Evolutionary conservation across 2,888 invertebrate species (phyloP), one percentile per base, ranked within the genome.

Genomic region (Dicroscelio sp.): DNA sequence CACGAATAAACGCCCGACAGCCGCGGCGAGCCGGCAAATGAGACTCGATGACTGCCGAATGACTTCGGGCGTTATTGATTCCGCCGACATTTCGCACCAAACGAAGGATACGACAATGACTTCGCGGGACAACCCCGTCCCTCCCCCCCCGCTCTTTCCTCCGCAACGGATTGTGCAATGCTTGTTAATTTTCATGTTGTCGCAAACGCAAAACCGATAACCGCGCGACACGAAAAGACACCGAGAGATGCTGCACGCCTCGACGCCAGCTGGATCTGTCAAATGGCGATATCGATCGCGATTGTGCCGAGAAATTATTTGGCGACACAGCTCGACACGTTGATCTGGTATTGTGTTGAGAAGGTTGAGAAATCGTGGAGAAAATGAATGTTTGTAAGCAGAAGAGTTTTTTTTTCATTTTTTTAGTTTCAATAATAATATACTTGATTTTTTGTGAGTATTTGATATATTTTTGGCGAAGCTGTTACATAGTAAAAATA

Each of bases 61-160:
- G 96, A 96, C 96, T 96, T 92, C 94, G 94, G 96, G 96, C 96
- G 95, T 94, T 96, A 96, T 96, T 94, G 96, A 96, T 96, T 95
- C 95, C 95, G 94, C 90, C 92, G 91, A 94, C 94, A 94, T 95
- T 94, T 92, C 93, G 86, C 92, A 85, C 89, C 90, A 93, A 94
- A 93, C 92, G 91, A 89, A 91, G 75, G 75, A 91, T 60, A 55
- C 58, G 86, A 86, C 90, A 88, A 85, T 85, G 90, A 90, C 89
- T 90, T 78, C 78, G 89, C 35, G 65, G 71, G 14, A 27, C 69
- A 31, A 31, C 30, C 33, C 25, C 43, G 6, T 67, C 14, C 71
- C 35, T 17, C 27, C 4, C 27, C 14, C 65, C 23, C 23, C 52
- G 8, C 2, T 76, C 67, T 80, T 75, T 65, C 79, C 55, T 78